These are phyloP conservation scores for Mus spretus DNA, from an alignment of 2,797 vertebrate genomes.

Conservation along the genomic window DNA sequence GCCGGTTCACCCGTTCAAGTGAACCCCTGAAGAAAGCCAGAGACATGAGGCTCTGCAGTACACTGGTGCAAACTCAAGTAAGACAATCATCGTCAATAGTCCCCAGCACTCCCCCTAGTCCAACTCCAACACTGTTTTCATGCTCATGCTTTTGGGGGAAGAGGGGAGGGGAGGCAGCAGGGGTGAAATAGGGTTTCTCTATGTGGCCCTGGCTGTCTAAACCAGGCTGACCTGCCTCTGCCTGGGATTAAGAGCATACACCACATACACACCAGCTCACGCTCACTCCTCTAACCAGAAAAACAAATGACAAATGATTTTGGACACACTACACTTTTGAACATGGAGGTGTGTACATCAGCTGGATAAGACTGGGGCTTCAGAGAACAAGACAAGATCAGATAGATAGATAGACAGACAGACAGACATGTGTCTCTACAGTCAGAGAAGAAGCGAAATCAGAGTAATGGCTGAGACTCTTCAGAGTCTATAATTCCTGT, in stretches of 20 bases:
- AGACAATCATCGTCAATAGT: background rate
- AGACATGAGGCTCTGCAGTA: background rate
- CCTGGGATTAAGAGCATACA: background rate
- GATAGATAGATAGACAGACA: too few relatives aligned
- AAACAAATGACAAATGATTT: background rate
- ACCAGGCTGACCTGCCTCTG: background rate
- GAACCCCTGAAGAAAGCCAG: background rate
- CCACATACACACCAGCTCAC: background rate
- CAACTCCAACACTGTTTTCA: background rate
- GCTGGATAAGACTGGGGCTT: background rate
- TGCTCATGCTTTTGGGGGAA: background rate
- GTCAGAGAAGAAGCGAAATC: conserved; percentile 33
- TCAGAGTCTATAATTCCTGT: background rate
- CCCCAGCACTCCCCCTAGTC: background rate
- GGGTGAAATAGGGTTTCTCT: background rate
- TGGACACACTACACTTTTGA: background rate
- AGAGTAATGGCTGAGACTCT: background rate
- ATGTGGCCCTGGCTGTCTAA: background rate
- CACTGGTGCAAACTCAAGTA: background rate
- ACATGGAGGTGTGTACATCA: background rate
- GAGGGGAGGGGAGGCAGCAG: too few relatives aligned
- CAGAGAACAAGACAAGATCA: too few relatives aligned
- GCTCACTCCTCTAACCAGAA: conserved; percentile 26
- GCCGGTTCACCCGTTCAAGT: background rate
- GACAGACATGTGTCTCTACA: background rate